Conservation (phyloP, 2,888 invertebrate genomes). For the Endotricha flammealis region DNA sequence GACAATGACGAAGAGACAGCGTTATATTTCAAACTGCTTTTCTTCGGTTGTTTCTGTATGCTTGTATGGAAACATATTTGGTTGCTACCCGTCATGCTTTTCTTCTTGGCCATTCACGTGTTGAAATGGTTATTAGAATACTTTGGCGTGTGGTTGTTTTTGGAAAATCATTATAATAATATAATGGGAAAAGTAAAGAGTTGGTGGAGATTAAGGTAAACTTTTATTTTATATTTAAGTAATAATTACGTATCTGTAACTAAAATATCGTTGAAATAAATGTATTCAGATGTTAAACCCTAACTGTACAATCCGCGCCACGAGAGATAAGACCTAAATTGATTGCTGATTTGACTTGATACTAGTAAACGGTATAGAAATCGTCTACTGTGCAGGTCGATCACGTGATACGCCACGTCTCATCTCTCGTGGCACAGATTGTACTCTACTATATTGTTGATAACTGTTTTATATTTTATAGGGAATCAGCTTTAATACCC, state of each 20-base stretch:
- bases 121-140: constrained; percentile 72
- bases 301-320: too few species aligned
- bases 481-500: constrained; percentile 83
- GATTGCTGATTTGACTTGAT: too few species aligned
- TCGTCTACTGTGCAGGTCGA: too few species aligned
- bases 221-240: too few species aligned
- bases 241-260: too few species aligned
- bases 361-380: too few species aligned
- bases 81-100: constrained; percentile 85
- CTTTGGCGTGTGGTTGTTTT: constrained; percentile 72
- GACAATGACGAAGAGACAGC: constrained; percentile 79
- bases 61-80: constrained; percentile 92
- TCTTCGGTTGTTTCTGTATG: constrained; percentile 90
- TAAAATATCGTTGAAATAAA: too few species aligned
- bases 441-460: too few species aligned
- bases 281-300: too few species aligned
- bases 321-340: too few species aligned
- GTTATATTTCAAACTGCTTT: constrained; percentile 85
- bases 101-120: constrained; percentile 86
- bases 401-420: too few species aligned
- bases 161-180: constrained; percentile 62
- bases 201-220: constrained; percentile 81
- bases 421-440: too few species aligned
- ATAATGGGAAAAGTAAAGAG: constrained; percentile 51
- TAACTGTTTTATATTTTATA: constrained; percentile 26